A percentile compares a stretch with the other conserved stretches of the same genome.
Conservation (phyloP, 2,888 invertebrate genomes). For the Stenodema calcarata region DNA sequence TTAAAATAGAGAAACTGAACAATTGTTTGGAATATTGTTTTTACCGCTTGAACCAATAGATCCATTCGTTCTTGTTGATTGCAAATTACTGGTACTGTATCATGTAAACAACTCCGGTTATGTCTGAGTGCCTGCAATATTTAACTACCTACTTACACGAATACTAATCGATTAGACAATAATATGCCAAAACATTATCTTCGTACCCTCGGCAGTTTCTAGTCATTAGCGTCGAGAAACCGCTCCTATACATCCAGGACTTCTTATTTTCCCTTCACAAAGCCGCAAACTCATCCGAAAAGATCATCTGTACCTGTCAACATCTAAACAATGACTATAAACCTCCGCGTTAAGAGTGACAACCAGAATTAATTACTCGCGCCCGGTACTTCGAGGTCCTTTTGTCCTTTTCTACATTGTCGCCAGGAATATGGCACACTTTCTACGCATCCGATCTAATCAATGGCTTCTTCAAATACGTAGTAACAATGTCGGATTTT, state of each 20-base stretch:
- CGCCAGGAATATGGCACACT: background rate
- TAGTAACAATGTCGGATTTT: background rate
- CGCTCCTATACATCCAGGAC: background rate
- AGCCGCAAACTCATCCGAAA: background rate
- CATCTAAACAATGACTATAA: background rate
- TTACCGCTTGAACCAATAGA: too few species aligned
- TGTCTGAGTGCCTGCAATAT: too few species aligned
- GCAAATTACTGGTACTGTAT: too few species aligned
- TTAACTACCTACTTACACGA: too few species aligned
- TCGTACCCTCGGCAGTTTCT: too few species aligned
- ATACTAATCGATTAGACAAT: too few species aligned
- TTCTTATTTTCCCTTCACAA: background rate
- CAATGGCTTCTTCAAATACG: background rate
- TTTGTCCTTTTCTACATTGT: background rate
- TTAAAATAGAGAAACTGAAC: too few species aligned
- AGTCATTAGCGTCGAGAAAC: background rate
- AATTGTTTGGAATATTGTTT: too few species aligned
- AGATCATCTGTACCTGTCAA: background rate
- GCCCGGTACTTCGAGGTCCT: background rate
- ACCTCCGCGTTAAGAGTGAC: background rate
- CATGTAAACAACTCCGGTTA: too few species aligned
- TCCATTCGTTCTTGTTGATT: too few species aligned
- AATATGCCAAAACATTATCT: too few species aligned
- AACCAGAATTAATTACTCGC: background rate
- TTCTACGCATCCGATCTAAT: background rate